Evolutionary conservation across 2,113 vertebrate species (phyloP), one percentile per base, ranked within the genome.

Genomic region (Ascaphus truei): DNA sequence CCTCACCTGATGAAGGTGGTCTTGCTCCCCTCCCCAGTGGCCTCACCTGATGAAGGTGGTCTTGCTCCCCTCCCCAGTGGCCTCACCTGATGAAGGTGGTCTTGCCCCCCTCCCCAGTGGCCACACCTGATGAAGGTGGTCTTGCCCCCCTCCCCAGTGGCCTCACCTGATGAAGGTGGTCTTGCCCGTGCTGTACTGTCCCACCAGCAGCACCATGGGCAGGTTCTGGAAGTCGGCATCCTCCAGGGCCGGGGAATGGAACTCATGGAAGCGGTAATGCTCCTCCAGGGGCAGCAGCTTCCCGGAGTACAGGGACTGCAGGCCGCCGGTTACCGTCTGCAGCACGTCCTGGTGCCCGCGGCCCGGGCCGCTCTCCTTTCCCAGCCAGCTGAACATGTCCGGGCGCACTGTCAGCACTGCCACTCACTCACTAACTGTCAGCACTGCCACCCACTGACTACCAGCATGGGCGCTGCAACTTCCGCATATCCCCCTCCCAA

Each of bases 171-270:
- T 98, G 74, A 98, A 98, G n/a, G 95, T 98, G 77, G 96, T 98
- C 81, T 98, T 98, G 30, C 96, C 96, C 23, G 96, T 98, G 71
- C 96, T 98, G 84, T 98, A 98, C 84, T 98, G 96, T 13, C 96
- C 96, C 81, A 98, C 96, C 75, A 98, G 81, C 12, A 98, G 90
- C 59, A 98, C 93, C 96, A 98, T 98, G 56, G 96, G 96, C 84
- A 96, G 95, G 88, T 98, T 98, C 57, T 98, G 94, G 86, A 98
- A 98, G 86, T 98, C 96, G 25, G 96, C 96, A 79, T 97, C 93
- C 79, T 98, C 96, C 71, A 98, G 86, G 1, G 96, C 95, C 0
- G 96, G 96, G 48, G 96, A 98, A 82, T 98, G 96, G 91, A 98
- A 98, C 73, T 98, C 95, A 74, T 98, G 96, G 88, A 98, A 98